Conservation (phyloP, 2,888 invertebrate species). For the Conistra vaccinii region DNA sequence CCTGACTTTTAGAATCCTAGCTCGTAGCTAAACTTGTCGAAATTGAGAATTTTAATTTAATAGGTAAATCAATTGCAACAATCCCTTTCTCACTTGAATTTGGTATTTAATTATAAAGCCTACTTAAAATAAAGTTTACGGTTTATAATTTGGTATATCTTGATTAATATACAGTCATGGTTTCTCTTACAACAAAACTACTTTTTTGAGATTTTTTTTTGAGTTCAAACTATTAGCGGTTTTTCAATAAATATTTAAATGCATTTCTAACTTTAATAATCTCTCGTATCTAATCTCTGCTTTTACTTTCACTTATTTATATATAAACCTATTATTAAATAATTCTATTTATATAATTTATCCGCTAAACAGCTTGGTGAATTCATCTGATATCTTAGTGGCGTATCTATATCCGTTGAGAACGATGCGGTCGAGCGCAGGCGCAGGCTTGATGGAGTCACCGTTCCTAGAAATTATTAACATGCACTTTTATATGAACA, state of each 20-base stretch:
- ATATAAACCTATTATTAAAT: not conserved
- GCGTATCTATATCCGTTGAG: conserved; percentile 76
- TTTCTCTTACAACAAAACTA: not conserved
- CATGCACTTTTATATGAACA: not conserved
- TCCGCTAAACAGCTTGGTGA: conserved; percentile 74
- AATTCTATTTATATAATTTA: conserved; percentile 12
- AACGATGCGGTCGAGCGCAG: conserved; percentile 70
- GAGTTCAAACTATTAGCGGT: not conserved
- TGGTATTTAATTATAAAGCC: too few species aligned
- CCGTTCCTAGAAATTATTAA: conserved; percentile 51
- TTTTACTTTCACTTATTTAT: too few species aligned
- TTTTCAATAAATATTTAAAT: not conserved
- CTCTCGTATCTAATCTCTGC: not conserved
- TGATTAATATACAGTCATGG: not conserved
- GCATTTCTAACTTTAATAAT: not conserved
- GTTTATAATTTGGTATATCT: not conserved
- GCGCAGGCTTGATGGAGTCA: conserved; percentile 70
- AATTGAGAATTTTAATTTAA: not conserved
- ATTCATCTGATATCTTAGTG: conserved; percentile 74
- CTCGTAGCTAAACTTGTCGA: not conserved
- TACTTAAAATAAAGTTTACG: not conserved
- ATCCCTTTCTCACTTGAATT: not conserved
- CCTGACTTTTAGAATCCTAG: not conserved
- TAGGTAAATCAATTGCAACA: not conserved
- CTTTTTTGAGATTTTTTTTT: not conserved